Base-by-base conservation (phyloP, 2,797 vertebrate species). In the Chanos chanos region DNA sequence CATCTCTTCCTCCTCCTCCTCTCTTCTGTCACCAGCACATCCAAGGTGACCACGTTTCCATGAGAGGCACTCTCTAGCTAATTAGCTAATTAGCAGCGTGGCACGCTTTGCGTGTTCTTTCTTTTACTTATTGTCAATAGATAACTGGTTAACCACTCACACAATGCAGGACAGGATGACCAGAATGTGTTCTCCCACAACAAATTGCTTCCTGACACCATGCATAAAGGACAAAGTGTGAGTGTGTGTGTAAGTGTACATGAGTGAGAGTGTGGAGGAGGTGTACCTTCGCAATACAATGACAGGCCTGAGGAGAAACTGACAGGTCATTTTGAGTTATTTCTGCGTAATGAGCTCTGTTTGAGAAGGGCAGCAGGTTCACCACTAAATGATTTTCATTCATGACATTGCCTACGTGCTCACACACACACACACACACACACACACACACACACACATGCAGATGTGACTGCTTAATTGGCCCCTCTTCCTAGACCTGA, bases 31-130 rank as follows among this genome's bases (percentile, higher is more conserved):
- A 51, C 47, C 63, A 58, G 47, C 9, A 27, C 51, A 63, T 55
- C 49, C 31, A 40, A 41, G 15, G 48, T 55, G n/a, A 54, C 59
- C 58, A 44, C 41, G 60, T 36, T 44, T 49, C 56, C 19, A 36
- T 22, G 31, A 62, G 57, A 54, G 55, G 70, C 19, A 22, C 71
- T 70, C 64, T 61, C 53, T 21, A 60, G 53, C 63, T 73, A 71
- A 73, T 73, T 76, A 68, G 61, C 61, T 70, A 76, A 73, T 76
- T 73, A 73, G 58, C 51, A 50, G 52, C 39, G 47, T 40, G n/a
- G 9, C 45, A 57, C 47, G 64, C 61, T 52, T 43, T 43, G 19
- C 48, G 64, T 37, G 10, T 39, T 52, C 55, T 45, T 44, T 12
- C 70, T 59, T 41, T 68, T 55, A 75, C 59, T 69, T 19, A 75